Percentiles rank a stretch among this genome's conserved stretches.
Evolutionary conservation across 2,888 invertebrate species (phyloP).

Genomic region (Drosophila formosana): DNA sequence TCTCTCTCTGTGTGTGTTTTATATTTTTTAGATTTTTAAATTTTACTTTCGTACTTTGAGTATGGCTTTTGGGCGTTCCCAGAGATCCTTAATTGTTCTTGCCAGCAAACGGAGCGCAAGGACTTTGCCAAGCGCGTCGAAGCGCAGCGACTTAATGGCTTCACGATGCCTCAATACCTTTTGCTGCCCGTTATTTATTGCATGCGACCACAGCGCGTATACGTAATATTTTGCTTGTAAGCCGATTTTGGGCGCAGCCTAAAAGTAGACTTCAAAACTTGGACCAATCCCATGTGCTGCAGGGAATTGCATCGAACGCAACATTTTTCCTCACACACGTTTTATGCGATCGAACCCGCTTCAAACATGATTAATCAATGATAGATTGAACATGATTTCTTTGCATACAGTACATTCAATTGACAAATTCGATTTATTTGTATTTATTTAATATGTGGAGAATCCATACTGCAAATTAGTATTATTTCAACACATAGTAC

Average conservation of each 20-base stretch:
- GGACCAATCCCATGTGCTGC: neutral
- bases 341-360: too few species aligned
- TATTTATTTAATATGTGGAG: too few species aligned
- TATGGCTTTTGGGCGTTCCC: conserved; percentile 65
- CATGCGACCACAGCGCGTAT: conserved; percentile 41
- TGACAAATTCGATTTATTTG: too few species aligned
- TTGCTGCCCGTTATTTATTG: conserved; percentile 52
- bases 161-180: conserved; percentile 59
- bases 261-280: conserved; percentile 9
- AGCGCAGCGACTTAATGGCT: conserved; percentile 69
- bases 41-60: conserved; percentile 42
- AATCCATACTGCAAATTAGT: too few species aligned
- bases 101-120: conserved; percentile 50
- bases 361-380: too few species aligned
- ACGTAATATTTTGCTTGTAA: conserved; percentile 56
- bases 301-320: too few species aligned
- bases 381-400: too few species aligned
- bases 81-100: conserved; percentile 70
- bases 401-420: too few species aligned
- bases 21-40: conserved; percentile 43
- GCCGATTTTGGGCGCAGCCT: conserved; percentile 50
- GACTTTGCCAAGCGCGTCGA: conserved; percentile 57
- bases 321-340: too few species aligned
- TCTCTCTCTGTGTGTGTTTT: neutral
- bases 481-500: too few species aligned